A percentile compares a stretch with the other conserved stretches of the same genome.
These are phyloP conservation scores for Amaurobius ferox DNA, from an alignment of 2,888 invertebrate species.

Conservation along the genomic window DNA sequence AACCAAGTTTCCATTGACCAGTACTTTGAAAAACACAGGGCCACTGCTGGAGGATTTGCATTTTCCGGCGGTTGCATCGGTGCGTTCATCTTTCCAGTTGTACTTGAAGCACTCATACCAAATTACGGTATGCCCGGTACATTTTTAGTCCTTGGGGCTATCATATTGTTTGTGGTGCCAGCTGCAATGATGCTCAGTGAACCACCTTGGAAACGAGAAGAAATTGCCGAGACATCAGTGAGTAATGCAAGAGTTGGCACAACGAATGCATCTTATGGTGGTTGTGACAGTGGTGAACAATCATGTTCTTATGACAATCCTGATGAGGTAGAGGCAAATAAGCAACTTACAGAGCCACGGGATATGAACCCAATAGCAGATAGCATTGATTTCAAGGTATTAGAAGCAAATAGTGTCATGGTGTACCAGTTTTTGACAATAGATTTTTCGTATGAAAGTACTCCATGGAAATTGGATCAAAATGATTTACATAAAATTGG, in stretches of 20 bases:
- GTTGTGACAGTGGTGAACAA: no score
- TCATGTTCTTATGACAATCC: no score
- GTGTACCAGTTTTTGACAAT: slow-evolving; percentile 30
- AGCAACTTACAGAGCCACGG: no score
- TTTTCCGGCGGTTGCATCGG: slow-evolving; percentile 53
- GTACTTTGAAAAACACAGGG: slow-evolving; percentile 46
- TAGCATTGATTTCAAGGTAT: slow-evolving; percentile 3
- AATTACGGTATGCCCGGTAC: slow-evolving; percentile 41
- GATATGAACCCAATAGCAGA: no score
- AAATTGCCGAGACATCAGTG: not conserved
- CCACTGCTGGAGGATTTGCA: slow-evolving; percentile 52
- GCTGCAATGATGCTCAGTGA: slow-evolving; percentile 24
- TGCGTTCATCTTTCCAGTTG: slow-evolving; percentile 46
- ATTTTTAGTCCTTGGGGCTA: slow-evolving; percentile 38
- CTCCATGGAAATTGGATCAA: not conserved
- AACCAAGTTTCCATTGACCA: slow-evolving; percentile 38
- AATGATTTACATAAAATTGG: not conserved
- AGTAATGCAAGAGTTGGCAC: no score
- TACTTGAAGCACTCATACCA: slow-evolving; percentile 25
- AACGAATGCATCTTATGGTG: no score
- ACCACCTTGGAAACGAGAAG: not conserved
- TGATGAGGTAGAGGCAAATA: no score
- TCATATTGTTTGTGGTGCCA: slow-evolving; percentile 33
- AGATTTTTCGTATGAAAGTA: not conserved
- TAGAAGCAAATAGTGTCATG: slow-evolving; percentile 14